These are phyloP conservation scores for Nectonema munidae DNA, from an alignment of 2,888 invertebrate genomes.

Conservation along the genomic window DNA sequence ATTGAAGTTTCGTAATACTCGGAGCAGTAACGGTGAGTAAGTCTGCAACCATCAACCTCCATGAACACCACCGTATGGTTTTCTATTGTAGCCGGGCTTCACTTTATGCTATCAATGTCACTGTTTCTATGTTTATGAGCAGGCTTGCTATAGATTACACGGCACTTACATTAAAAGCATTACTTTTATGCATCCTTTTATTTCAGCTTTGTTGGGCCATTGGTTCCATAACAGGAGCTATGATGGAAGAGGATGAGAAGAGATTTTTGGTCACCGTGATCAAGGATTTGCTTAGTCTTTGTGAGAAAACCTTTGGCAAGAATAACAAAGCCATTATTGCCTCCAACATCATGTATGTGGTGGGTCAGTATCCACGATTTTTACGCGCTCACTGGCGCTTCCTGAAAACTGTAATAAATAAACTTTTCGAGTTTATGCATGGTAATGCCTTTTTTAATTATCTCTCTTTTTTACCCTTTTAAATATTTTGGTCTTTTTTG, in stretches of 20 bases:
- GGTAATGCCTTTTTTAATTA: no score
- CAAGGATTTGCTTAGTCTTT: slow-evolving; percentile 64
- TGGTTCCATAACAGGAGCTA: slow-evolving; percentile 88
- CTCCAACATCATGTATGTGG: slow-evolving; percentile 96
- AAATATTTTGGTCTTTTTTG: no score
- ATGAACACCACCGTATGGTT: no score
- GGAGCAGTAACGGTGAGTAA: no score
- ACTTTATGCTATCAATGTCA: no score
- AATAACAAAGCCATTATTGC: slow-evolving; percentile 99
- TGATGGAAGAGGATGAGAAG: slow-evolving; percentile 96
- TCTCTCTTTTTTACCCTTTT: neutral
- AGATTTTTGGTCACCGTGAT: slow-evolving; percentile 92
- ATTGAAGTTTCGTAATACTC: no score
- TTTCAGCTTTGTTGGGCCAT: slow-evolving; percentile 75
- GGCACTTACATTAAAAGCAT: no score
- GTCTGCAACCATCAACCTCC: no score
- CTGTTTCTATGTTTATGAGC: no score
- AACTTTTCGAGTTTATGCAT: slow-evolving; percentile 99
- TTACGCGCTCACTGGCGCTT: slow-evolving; percentile 98
- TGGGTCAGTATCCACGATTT: slow-evolving; percentile 92
- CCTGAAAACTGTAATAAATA: slow-evolving; percentile 94
- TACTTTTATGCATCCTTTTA: slow-evolving; percentile 15
- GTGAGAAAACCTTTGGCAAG: slow-evolving; percentile 90
- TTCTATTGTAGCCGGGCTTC: no score
- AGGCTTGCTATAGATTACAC: no score